These are phyloP conservation scores for Bradypodion ventrale DNA, from an alignment of 2,797 vertebrate genomes.

Conservation along the genomic window DNA sequence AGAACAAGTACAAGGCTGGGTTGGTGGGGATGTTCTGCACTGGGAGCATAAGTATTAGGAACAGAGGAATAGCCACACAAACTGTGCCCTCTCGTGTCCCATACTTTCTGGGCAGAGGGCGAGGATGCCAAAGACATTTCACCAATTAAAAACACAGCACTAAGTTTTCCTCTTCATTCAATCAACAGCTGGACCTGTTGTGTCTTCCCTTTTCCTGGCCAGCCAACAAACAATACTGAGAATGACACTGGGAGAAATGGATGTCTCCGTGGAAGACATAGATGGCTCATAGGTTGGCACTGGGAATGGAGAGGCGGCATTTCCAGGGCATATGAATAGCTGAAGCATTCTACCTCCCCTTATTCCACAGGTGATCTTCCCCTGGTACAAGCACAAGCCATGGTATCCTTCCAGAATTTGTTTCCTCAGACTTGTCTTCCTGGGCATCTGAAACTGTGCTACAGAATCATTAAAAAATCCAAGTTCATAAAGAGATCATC, in stretches of 20 bases:
- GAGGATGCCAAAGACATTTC: neutral
- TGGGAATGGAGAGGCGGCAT: neutral
- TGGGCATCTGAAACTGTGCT: no score
- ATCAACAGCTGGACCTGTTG: conserved; percentile 76
- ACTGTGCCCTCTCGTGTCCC: neutral
- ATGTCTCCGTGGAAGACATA: conserved; percentile 29
- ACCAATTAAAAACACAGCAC: neutral
- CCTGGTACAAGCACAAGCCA: neutral
- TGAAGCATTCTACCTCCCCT: conserved; percentile 12
- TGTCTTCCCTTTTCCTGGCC: neutral
- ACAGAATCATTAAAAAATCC: neutral
- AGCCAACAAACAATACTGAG: conserved; percentile 38
- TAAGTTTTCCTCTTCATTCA: conserved; percentile 75
- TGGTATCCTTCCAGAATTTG: neutral
- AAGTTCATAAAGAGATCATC: neutral
- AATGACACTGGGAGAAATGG: conserved; percentile 35
- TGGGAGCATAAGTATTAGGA: neutral
- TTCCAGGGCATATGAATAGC: conserved; percentile 31
- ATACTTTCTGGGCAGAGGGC: neutral
- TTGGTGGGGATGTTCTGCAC: neutral
- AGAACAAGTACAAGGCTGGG: conserved; percentile 39
- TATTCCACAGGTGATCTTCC: conserved; percentile 73
- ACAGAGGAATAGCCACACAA: neutral
- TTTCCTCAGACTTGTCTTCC: no score
- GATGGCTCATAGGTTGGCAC: conserved; percentile 46